These are phyloP conservation scores for Euborellia annulipes DNA, from an alignment of 1,140 invertebrate genomes.

Conservation along the genomic window DNA sequence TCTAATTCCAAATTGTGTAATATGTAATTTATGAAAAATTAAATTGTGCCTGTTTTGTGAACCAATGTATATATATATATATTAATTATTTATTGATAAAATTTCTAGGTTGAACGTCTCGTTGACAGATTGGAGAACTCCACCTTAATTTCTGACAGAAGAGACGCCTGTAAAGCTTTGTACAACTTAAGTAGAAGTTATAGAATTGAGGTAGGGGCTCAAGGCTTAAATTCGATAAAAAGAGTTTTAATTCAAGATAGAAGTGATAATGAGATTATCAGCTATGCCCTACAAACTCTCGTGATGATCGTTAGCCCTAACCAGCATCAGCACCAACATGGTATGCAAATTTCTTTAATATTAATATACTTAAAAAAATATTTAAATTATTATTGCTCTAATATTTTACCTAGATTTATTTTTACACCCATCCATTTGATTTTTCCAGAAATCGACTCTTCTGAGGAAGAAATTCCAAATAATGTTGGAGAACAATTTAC, in stretches of 20 bases:
- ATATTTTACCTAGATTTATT: too few relatives aligned
- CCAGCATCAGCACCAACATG: slow-evolving; percentile 30
- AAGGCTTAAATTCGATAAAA: slow-evolving; percentile 20
- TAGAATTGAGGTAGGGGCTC: slow-evolving; percentile 87
- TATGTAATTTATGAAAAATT: not conserved
- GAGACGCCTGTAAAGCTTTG: slow-evolving; percentile 90
- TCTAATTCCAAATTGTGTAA: not conserved
- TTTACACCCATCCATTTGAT: too few relatives aligned
- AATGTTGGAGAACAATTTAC: slow-evolving; percentile 85
- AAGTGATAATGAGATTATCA: slow-evolving; percentile 79
- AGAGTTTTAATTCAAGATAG: slow-evolving; percentile 34
- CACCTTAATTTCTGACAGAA: slow-evolving; percentile 79
- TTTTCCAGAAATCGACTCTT: too few relatives aligned
- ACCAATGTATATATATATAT: not conserved
- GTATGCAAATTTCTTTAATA: too few relatives aligned
- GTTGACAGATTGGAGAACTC: slow-evolving; percentile 85
- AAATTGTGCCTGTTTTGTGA: not conserved
- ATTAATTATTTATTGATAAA: slow-evolving; percentile 8
- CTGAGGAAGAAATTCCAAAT: slow-evolving; percentile 1
- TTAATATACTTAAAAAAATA: too few relatives aligned
- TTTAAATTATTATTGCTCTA: too few relatives aligned
- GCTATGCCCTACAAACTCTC: slow-evolving; percentile 80
- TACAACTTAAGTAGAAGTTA: slow-evolving; percentile 88
- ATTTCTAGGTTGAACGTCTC: slow-evolving; percentile 71
- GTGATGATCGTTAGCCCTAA: slow-evolving; percentile 47